Evolutionary conservation across 2,113 vertebrate genomes (phyloP).

Genomic region (Puffinus mauretanicus): DNA sequence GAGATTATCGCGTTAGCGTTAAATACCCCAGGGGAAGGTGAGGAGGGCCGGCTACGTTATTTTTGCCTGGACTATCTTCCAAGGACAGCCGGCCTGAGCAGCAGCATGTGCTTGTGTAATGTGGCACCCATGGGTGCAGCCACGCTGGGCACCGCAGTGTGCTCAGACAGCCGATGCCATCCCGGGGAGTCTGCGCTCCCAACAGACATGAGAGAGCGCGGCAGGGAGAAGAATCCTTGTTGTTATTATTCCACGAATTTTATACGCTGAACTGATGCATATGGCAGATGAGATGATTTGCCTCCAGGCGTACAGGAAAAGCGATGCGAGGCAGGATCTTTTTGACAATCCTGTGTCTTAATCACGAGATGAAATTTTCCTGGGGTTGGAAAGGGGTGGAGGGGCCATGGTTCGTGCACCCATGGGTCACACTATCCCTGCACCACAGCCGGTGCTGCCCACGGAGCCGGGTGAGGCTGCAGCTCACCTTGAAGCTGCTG

Average conservation of each 20-base stretch:
- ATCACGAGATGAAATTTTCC: background rate
- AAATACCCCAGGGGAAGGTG: background rate
- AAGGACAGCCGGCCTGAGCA: background rate
- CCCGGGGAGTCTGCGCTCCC: background rate
- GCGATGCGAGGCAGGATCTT: background rate
- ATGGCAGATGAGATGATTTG: conserved; percentile 48
- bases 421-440: background rate
- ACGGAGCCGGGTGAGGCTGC: background rate
- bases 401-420: background rate
- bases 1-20: background rate
- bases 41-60: fast-evolving
- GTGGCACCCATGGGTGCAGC: background rate
- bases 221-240: background rate
- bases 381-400: background rate
- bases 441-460: background rate
- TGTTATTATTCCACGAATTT: background rate
- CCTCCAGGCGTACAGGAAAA: conserved; percentile 7
- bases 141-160: background rate
- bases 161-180: background rate
- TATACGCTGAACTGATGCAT: background rate
- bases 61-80: background rate
- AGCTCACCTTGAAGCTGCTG: fast-evolving
- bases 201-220: background rate
- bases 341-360: background rate
- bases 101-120: background rate